Base-by-base conservation (phyloP, 2,797 vertebrate species). In the Huso huso region DNA sequence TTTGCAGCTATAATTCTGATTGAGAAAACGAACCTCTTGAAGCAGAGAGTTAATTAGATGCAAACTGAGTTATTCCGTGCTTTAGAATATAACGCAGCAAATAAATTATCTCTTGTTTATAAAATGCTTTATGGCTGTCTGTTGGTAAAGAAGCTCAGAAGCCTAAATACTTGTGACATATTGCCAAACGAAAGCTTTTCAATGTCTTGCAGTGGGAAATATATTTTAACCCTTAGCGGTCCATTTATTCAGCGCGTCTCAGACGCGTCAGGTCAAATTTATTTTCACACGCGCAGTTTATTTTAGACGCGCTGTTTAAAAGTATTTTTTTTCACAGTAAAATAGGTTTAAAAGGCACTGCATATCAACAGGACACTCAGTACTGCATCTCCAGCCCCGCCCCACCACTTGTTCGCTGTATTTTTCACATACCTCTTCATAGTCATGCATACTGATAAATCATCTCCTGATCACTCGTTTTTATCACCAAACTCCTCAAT, bases 81-180 rank as follows among this genome's bases (percentile, higher is more conserved):
- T 81, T 75, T 0, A 48, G 11, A 65, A 59, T 67, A 53, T 75
- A 77, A 69, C 76, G 74, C 75, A 75, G 74, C 77, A 85, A 83
- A 85, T 83, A 84, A 86, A 84, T 86, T 81, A 77, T 86, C 78
- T 78, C 23, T 2, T 81, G 78, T 87, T 89, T 85, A 83, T 80
- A 75, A 75, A 68, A 18, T 79, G 81, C 78, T 82, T 87, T 84
- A 75, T 83, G 87, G 84, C 81, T 89, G 85, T 87, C 88, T 82
- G 72, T 88, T 87, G 82, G 82, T 71, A 66, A 63, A 83, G 82
- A 80, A 75, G 66, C 77, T 72, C 78, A 37, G 23, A 37, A 37
- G 23, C 23, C 23, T 37, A 68, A 58, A 6, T 58, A 10, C 12
- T 37, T 58, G 4, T 58, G 55, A 58, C 12, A 37, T 37, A 37